Base-by-base conservation (phyloP, 1,140 invertebrate species). In the Drosophila pseudoobscura region DNA sequence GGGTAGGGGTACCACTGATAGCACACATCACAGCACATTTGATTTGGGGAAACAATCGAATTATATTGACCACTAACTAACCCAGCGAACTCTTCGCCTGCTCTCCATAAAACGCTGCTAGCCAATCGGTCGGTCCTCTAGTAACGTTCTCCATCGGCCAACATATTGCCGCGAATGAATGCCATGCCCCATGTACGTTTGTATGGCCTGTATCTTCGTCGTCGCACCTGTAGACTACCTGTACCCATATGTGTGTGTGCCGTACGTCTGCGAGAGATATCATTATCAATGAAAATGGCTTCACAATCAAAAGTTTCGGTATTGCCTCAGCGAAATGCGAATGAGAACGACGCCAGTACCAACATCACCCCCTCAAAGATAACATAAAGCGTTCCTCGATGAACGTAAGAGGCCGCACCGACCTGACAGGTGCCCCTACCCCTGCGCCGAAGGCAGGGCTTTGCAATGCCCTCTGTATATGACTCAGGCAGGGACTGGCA, bases 231-330 rank as follows among this genome's bases (percentile, higher is more conserved):
- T 59, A 24, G 46, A 9, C 50, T 39, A 7, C 2, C 7, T 13
- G 9, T 39, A 13, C 35, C 9, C 9, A 26, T 56, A 6, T 26
- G 3, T 58, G 43, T 64, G 22, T 45, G 26, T 56, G 44, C 51
- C 9, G 20, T 20, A 20, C 20, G n/a, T 43, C 7, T 15, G 17
- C 26, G 63, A 83, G 63, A 83, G 82, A 85, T 85, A 85, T 50
- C 82, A 75, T 75, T 85, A 85, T 87, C 82, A 87, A 78, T 75
- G 78, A 24, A 75, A 77, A 66, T 58, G 75, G 55, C 46, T 59
- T 39, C 60, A 71, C 46, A 80, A 87, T 87, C 80, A 83, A 62
- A 84, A 63, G 43, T 59, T 79, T 76, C 41, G 55, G 57, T 57
- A 63, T 74, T 80, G 65, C 75, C 51, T 53, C 76, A 70, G 66